These are phyloP conservation scores for Pangasianodon gigas DNA, from an alignment of 2,113 vertebrate species.

Conservation along the genomic window DNA sequence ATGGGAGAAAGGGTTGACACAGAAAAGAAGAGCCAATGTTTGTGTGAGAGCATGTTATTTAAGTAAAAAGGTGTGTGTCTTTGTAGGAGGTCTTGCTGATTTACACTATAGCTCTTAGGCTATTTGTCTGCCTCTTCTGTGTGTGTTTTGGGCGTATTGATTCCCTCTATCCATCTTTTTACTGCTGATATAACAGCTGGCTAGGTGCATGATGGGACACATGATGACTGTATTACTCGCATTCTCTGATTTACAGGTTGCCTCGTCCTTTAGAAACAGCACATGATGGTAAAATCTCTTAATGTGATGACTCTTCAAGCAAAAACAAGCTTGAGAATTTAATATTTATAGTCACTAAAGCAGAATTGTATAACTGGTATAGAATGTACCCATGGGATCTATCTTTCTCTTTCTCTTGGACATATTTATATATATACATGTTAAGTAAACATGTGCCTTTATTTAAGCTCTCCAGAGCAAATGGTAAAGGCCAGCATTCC, in stretches of 20 bases:
- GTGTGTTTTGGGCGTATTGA: conserved; percentile 18
- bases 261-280: neutral
- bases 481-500: neutral
- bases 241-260: conserved; percentile 34
- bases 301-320: neutral
- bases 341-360: neutral
- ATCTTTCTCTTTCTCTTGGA: too few relatives aligned
- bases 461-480: neutral
- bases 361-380: neutral
- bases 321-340: neutral
- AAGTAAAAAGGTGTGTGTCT: neutral
- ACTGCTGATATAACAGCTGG: conserved; percentile 54
- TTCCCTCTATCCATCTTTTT: neutral
- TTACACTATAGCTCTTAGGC: neutral
- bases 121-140: neutral
- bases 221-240: conserved; percentile 60
- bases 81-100: neutral
- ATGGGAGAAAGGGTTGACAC: neutral
- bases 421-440: too few relatives aligned
- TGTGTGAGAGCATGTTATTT: neutral
- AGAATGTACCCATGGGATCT: neutral
- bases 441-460: neutral
- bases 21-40: neutral
- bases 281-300: neutral
- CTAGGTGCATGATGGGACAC: conserved; percentile 64